Conservation (phyloP, 2,113 vertebrate species). For the Columba janthina region DNA sequence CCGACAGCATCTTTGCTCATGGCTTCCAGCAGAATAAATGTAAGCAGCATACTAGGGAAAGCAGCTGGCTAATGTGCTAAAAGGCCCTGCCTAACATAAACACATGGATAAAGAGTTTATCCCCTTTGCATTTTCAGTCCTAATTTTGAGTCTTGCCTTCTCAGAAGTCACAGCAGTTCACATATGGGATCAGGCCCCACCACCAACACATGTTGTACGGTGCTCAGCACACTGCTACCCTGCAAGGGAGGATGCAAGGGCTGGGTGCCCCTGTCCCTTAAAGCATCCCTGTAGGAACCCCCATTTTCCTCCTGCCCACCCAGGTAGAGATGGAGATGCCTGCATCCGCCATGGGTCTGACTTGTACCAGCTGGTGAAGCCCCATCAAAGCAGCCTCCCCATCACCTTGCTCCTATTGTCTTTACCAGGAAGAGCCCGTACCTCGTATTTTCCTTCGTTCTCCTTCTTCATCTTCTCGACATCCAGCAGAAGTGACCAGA, state of each 20-base stretch:
- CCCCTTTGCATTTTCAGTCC: background rate
- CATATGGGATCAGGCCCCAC: rapidly evolving
- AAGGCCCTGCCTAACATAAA: background rate
- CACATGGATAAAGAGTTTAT: background rate
- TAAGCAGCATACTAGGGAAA: background rate
- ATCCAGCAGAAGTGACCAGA: conserved; percentile 88
- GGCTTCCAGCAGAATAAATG: background rate
- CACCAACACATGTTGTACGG: rapidly evolving
- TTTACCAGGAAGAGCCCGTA: background rate
- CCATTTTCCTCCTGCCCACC: background rate
- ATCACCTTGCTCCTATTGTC: background rate
- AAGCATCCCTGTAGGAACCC: background rate
- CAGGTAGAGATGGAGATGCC: background rate
- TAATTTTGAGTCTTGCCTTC: background rate
- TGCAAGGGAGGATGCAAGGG: background rate
- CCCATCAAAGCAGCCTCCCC: background rate
- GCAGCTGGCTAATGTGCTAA: background rate
- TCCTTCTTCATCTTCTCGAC: conserved; percentile 83
- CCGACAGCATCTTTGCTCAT: background rate
- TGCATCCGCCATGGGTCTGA: rapidly evolving
- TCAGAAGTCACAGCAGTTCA: background rate
- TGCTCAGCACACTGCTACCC: rapidly evolving
- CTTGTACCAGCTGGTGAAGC: background rate
- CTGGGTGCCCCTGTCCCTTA: background rate
- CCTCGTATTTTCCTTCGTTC: conserved; percentile 85